Base-by-base conservation (phyloP, 2,113 vertebrate genomes). In the Pelusios castaneus region DNA sequence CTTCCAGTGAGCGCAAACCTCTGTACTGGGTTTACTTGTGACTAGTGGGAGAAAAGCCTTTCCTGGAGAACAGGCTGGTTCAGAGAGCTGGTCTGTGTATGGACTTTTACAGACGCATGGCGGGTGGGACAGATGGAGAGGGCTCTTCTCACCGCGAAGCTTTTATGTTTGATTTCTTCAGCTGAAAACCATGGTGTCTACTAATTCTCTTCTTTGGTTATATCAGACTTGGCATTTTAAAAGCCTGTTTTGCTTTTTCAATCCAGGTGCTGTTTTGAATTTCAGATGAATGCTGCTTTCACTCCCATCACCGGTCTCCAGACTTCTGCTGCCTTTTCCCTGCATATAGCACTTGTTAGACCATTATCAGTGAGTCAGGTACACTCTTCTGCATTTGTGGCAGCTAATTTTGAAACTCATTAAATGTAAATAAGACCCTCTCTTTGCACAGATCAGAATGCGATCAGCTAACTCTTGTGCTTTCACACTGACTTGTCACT, bases 181-280 rank as follows among this genome's bases (percentile, higher is more conserved):
- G 93, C 0, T 97, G 96, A 97, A 98, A 97, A 97, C 92, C 94
- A 97, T 92, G 95, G 97, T n/a, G 8, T 22, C 95, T 92, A 82
- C 94, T 97, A 98, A 94, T 60, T 97, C 97, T 97, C 97, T 97
- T 95, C 97, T 92, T 91, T 93, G 95, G 94, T 97, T 98, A 97
- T 97, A 98, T 98, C 98, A 98, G 98, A 97, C 96, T 95, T 97
- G 97, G 98, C 98, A 97, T 97, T 98, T 98, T 98, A 98, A 98
- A 98, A 98, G 98, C 97, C 92, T 97, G 89, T 91, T 91, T 95
- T 95, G 86, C 97, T 95, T 97, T 88, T 97, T 97, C 95, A 97
- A 97, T 97, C 95, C 94, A 89, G 45, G 45, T 89, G 96, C 96
- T 98, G 97, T 97, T 98, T 97, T 97, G 97, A 97, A 97, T 98